Percentiles rank a stretch among this genome's conserved stretches.
phyloP scores from a whole-genome alignment of 2,888 invertebrate species.

The Abrostola tripartita region DNA sequence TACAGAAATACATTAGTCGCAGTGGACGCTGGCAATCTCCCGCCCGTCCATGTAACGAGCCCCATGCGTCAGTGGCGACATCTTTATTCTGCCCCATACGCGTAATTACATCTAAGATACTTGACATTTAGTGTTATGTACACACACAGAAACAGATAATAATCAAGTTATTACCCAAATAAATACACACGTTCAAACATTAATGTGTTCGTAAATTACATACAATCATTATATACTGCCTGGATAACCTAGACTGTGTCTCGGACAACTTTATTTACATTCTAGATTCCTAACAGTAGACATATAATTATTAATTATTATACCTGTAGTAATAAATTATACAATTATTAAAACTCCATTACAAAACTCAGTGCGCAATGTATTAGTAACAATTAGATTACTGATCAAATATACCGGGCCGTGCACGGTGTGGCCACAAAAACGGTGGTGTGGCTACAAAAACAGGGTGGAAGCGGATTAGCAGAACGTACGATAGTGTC shows the following conservation, averaged over 20 bases:
- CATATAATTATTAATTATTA: neutral
- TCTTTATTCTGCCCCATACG: constrained; percentile 20
- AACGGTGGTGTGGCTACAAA: constrained; percentile 31
- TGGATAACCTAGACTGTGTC: constrained; percentile 9
- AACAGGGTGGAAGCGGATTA: constrained; percentile 36
- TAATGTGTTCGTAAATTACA: constrained; percentile 28
- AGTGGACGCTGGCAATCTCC: neutral
- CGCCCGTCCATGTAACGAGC: neutral
- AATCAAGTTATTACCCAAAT: constrained; percentile 22
- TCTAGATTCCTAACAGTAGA: neutral
- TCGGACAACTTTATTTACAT: constrained; percentile 27
- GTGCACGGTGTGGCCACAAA: constrained; percentile 29
- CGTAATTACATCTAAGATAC: constrained; percentile 15
- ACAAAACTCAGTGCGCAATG: constrained; percentile 3
- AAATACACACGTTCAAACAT: constrained; percentile 18
- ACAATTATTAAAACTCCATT: constrained; percentile 35
- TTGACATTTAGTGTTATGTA: constrained; percentile 21
- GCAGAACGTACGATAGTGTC: constrained; percentile 24
- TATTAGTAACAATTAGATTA: constrained; percentile 27
- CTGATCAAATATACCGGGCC: constrained; percentile 20
- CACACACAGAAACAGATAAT: constrained; percentile 12
- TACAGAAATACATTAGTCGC: neutral
- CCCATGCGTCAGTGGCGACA: constrained; percentile 18
- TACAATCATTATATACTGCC: constrained; percentile 20
- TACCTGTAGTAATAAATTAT: constrained; percentile 25